These are phyloP conservation scores for Cebus imitator DNA, from an alignment of 2,113 vertebrate species.

Conservation along the genomic window DNA sequence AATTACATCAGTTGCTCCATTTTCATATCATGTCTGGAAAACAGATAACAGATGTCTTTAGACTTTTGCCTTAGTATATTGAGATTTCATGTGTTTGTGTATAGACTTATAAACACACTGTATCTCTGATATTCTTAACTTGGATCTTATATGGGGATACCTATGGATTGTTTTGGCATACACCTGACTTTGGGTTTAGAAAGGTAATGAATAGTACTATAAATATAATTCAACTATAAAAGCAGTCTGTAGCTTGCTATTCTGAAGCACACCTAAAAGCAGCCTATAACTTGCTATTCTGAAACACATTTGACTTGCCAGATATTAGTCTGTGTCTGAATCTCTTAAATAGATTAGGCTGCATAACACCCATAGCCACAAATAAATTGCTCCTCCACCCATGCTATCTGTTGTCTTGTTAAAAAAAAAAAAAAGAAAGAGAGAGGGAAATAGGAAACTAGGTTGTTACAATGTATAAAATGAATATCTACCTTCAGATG, in stretches of 20 bases:
- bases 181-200: conserved; percentile 24
- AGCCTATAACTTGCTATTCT: conserved; percentile 1
- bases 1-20: not conserved
- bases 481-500: conserved; percentile 1
- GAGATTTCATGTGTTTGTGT: conserved; percentile 31
- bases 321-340: not conserved
- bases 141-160: not conserved
- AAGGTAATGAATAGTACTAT: conserved; percentile 8
- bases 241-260: not conserved
- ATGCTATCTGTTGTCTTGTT: not conserved
- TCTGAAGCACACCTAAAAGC: not conserved
- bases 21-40: conserved; percentile 22
- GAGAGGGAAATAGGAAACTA: not conserved
- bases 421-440: not conserved
- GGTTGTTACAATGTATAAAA: not conserved
- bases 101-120: not conserved
- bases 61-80: not conserved
- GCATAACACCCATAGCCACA: not conserved
- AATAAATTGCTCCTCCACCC: not conserved
- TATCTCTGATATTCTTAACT: not conserved
- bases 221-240: conserved; percentile 12
- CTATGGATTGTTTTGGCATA: not conserved
- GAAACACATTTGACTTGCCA: not conserved
- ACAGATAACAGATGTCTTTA: conserved; percentile 3
- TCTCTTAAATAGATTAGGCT: conserved; percentile 1